Conservation (phyloP, 2,113 vertebrate species). For the Monopterus albus region DNA sequence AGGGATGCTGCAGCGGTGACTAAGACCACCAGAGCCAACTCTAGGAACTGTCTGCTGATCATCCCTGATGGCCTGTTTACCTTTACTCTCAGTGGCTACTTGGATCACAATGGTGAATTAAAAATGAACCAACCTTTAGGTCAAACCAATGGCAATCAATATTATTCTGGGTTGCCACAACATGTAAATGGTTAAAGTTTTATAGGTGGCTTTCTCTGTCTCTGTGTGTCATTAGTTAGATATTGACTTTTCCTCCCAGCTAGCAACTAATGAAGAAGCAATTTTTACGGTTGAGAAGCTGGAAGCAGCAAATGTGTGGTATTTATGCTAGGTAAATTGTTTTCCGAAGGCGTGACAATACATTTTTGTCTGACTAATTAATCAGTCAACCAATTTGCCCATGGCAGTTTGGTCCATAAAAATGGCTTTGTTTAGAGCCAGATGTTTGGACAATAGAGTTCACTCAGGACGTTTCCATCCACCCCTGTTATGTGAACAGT, state of each 20-base stretch:
- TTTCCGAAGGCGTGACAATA: too few species aligned
- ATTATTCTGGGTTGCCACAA: background rate
- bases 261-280: too few species aligned
- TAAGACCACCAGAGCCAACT: constrained; percentile 46
- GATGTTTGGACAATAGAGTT: background rate
- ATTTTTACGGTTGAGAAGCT: background rate
- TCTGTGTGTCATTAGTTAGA: background rate
- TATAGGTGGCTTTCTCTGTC: background rate
- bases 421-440: background rate
- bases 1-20: constrained; percentile 57
- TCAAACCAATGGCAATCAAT: background rate
- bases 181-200: constrained; percentile 12
- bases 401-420: too few species aligned
- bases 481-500: too few species aligned
- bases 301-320: background rate
- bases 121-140: background rate
- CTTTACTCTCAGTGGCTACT: constrained; percentile 5
- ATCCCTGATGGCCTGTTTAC: background rate
- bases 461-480: too few species aligned
- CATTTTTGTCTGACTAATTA: background rate
- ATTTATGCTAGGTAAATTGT: too few species aligned
- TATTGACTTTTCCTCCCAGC: background rate
- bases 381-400: too few species aligned
- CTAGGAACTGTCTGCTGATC: constrained; percentile 38
- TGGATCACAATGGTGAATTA: constrained; percentile 36